Conservation (phyloP, 2,797 vertebrate genomes). For the Pseudocheirus occidentalis region DNA sequence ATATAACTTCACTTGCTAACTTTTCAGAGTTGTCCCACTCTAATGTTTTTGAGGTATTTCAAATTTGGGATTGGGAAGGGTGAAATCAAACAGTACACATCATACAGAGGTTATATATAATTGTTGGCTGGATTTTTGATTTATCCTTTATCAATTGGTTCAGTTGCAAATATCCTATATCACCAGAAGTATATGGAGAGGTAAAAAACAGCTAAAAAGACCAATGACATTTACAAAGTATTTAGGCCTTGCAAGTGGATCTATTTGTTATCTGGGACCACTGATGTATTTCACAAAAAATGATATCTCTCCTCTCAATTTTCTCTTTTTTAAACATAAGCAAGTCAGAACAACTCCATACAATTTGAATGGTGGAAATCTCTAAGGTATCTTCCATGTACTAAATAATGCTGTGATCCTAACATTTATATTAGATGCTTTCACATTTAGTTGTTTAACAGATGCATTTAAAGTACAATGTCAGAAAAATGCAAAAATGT, state of each 20-base stretch:
- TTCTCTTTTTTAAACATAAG: background rate
- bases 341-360: background rate
- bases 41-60: slow-evolving; percentile 21
- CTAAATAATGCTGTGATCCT: background rate
- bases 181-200: slow-evolving; percentile 4
- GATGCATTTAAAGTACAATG: background rate
- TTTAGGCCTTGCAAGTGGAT: background rate
- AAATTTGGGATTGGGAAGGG: slow-evolving; percentile 24
- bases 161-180: slow-evolving; percentile 17
- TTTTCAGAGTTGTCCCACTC: slow-evolving; percentile 30
- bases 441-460: slow-evolving; percentile 18
- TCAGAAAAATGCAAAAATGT: background rate
- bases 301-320: background rate
- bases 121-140: background rate
- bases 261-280: background rate
- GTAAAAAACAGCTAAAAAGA: background rate
- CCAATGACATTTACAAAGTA: background rate
- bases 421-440: background rate
- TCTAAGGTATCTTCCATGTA: background rate
- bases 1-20: slow-evolving; percentile 4
- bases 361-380: background rate
- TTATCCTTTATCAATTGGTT: background rate
- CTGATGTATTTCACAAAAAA: background rate
- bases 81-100: background rate
- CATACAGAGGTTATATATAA: background rate